phyloP scores from a whole-genome alignment of 2,797 vertebrate species.

The Lateolabrax maculatus region DNA sequence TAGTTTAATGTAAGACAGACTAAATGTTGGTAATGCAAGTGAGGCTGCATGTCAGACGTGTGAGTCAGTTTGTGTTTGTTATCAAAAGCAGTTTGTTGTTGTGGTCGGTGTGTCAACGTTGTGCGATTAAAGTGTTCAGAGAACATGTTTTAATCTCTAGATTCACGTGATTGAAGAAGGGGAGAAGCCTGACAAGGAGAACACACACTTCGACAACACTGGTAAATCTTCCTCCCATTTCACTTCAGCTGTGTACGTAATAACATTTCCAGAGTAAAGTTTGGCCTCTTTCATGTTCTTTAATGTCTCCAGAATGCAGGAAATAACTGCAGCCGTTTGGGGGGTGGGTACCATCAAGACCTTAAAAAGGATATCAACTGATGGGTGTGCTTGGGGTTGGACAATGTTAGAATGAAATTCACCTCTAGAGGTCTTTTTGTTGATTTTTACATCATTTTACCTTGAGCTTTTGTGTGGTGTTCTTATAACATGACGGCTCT shows the following conservation, averaged over 20 bases:
- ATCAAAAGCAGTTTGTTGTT: background rate
- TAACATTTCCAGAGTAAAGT: background rate
- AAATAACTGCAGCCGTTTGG: background rate
- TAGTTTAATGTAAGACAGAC: background rate
- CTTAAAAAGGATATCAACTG: background rate
- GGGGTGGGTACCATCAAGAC: background rate
- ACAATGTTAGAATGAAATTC: background rate
- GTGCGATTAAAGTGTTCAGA: conserved; percentile 13
- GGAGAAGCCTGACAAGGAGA: conserved; percentile 41
- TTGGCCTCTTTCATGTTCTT: background rate
- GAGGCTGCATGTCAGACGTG: background rate
- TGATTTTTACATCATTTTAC: background rate
- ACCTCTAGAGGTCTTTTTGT: background rate
- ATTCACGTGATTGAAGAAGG: conserved; percentile 50
- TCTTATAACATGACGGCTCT: background rate
- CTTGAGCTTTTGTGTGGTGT: background rate
- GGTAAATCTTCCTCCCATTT: conserved; percentile 52
- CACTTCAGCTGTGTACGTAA: background rate
- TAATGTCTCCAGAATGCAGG: background rate
- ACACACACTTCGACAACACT: conserved; percentile 31
- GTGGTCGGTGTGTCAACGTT: conserved; percentile 16
- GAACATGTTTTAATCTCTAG: conserved; percentile 61
- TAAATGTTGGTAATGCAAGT: background rate
- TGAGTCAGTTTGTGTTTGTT: background rate
- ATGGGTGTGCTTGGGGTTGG: accelerated